These are phyloP conservation scores for Colius striatus DNA, from an alignment of 2,113 vertebrate genomes.

Conservation along the genomic window DNA sequence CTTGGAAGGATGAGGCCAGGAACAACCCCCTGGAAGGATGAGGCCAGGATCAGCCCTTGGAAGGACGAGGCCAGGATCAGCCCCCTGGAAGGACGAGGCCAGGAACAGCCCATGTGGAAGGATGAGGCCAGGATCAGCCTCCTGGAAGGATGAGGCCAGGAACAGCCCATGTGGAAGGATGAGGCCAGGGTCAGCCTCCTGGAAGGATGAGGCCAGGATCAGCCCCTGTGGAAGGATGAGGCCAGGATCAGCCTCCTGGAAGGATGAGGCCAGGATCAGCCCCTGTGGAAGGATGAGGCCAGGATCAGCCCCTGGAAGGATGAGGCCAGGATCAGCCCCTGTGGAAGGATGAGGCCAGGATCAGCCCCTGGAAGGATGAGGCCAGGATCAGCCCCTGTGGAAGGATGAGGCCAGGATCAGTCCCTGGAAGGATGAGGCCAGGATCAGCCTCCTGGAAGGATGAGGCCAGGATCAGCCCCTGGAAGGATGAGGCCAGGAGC, in stretches of 20 bases:
- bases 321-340: rapidly evolving
- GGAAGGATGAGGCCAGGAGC: not conserved
- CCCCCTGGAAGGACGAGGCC: not conserved
- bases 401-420: no score
- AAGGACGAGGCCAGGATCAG: not conserved
- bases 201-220: no score
- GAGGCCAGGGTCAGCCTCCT: rapidly evolving
- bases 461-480: not conserved
- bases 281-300: no score
- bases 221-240: rapidly evolving
- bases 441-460: not conserved
- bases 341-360: no score
- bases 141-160: no score
- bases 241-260: not conserved
- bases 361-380: rapidly evolving
- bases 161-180: not conserved
- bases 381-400: not conserved
- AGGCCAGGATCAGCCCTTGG: not conserved
- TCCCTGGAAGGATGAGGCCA: rapidly evolving
- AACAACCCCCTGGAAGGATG: not conserved
- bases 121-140: not conserved
- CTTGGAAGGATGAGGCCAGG: rapidly evolving
- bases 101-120: not conserved
- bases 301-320: not conserved
- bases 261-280: no score